Conservation (phyloP, 2,113 vertebrate genomes). For the Zosterops borbonicus region DNA sequence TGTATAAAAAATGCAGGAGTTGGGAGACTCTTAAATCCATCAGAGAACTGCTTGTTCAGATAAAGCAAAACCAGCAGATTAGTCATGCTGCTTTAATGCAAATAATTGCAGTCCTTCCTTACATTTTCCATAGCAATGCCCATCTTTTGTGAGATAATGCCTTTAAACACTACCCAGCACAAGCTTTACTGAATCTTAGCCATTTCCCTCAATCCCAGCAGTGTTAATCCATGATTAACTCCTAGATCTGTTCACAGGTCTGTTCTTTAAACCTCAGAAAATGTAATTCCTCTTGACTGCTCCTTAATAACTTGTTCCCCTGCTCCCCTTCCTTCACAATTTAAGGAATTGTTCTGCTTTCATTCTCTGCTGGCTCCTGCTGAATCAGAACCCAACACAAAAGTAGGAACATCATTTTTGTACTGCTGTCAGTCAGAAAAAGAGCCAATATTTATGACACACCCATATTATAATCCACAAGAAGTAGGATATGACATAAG, state of each 20-base stretch:
- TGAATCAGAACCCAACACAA: not conserved
- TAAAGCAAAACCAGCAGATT: constrained; percentile 25
- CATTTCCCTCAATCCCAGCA: constrained; percentile 8
- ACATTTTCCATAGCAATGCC: constrained; percentile 28
- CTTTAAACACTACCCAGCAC: constrained; percentile 7
- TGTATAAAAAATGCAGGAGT: not conserved
- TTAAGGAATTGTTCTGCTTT: not conserved
- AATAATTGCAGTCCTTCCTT: constrained; percentile 40
- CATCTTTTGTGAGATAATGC: constrained; percentile 43
- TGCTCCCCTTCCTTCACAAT: not conserved
- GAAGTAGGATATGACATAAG: not conserved
- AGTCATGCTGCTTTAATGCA: constrained; percentile 40
- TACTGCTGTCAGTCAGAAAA: not conserved
- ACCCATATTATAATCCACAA: not conserved
- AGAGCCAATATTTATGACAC: not conserved
- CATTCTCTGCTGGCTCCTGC: not conserved
- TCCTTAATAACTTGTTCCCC: constrained; percentile 3
- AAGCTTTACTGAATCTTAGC: constrained; percentile 4
- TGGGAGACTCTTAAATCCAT: not conserved
- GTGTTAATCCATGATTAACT: constrained; percentile 56
- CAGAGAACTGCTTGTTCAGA: not conserved
- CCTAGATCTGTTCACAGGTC: constrained; percentile 21
- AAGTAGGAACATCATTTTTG: not conserved
- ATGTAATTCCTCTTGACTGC: constrained; percentile 33
- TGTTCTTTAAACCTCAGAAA: constrained; percentile 35